Evolutionary conservation across 2,797 vertebrate genomes (phyloP), one percentile per base, ranked within the genome.

Genomic region (Lemur catta): DNA sequence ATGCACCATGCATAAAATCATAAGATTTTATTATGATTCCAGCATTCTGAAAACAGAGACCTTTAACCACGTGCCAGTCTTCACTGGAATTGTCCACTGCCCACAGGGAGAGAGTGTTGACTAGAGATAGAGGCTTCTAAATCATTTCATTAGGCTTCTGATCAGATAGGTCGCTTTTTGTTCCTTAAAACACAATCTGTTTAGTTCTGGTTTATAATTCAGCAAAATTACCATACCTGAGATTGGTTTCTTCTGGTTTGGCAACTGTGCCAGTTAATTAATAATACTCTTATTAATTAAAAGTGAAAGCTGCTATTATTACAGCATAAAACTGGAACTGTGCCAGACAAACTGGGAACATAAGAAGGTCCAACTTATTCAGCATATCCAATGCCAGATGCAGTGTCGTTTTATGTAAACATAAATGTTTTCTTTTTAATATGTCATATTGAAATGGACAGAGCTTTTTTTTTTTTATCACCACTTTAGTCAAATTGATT

Each of bases 401-500:
- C 41, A 33, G 80, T 79, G 61, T 55, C 92, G 43, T 93, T 92
- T 96, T 81, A 93, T 57, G 69, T 80, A 93, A n/a, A 81, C 84
- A 91, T 96, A 76, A 94, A 33, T 92, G 93, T 71, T 96, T 97
- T 94, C 84, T 74, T 96, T 90, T 91, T 69, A 78, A 46, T 65
- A n/a, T 85, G 55, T 71, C 97, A 78, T 88, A 93, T 87, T 95
- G 86, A 97, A 96, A 93, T 93, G 80, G 96, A 55, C 80, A 96
- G 86, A 94, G 46, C 13, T 96, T 96, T 89, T 76, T 92, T 92
- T 96, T 95, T 96, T 95, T 59, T n/a, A 91, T 61, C 61, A 95
- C 79, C n/a, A 81, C 48, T 87, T 96, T 72, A 93, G 71, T 85
- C 55, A 90, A 96, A 92, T 71, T 85, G 76, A 78, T 92, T 97